Percentiles rank a stretch among this genome's conserved stretches.
Evolutionary conservation across 2,113 vertebrate genomes (phyloP).

Genomic region (Hirundichthys speculiger): DNA sequence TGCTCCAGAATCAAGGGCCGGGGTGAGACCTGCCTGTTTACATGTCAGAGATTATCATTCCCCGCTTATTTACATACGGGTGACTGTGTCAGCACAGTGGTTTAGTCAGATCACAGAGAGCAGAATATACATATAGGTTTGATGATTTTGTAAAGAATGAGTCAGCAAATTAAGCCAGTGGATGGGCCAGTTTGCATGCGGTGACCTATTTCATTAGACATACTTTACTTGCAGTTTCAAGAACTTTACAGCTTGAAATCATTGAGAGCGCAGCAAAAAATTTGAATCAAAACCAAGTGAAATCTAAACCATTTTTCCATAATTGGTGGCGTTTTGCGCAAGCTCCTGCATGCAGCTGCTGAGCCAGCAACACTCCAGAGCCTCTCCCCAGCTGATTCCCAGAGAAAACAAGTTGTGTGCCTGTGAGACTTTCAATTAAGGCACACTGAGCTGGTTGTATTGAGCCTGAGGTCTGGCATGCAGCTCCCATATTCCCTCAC

Average conservation of each 20-base stretch:
- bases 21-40: conserved; percentile 41
- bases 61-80: conserved; percentile 28
- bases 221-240: not conserved
- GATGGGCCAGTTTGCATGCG: not conserved
- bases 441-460: conserved; percentile 53
- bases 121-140: not conserved
- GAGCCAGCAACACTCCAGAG: conserved; percentile 62
- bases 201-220: not conserved
- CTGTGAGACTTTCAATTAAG: conserved; percentile 68
- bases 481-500: conserved; percentile 23
- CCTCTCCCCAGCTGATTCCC: conserved; percentile 67
- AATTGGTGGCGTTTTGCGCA: conserved; percentile 54
- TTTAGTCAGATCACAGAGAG: conserved; percentile 10
- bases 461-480: conserved; percentile 65
- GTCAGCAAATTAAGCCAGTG: conserved; percentile 5
- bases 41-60: conserved; percentile 26
- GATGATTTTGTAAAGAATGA: conserved; percentile 14
- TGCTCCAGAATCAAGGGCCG: conserved; percentile 12
- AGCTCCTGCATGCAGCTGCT: conserved; percentile 57
- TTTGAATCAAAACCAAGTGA: conserved; percentile 49
- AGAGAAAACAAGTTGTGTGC: conserved; percentile 53
- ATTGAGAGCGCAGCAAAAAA: conserved; percentile 35
- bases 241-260: conserved; percentile 6
- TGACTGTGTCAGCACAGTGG: conserved; percentile 2
- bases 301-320: conserved; percentile 47